A percentile compares a stretch with the other conserved stretches of the same genome.
Conservation (phyloP, 2,888 invertebrate species). For the Brassicogethes aeneus region DNA sequence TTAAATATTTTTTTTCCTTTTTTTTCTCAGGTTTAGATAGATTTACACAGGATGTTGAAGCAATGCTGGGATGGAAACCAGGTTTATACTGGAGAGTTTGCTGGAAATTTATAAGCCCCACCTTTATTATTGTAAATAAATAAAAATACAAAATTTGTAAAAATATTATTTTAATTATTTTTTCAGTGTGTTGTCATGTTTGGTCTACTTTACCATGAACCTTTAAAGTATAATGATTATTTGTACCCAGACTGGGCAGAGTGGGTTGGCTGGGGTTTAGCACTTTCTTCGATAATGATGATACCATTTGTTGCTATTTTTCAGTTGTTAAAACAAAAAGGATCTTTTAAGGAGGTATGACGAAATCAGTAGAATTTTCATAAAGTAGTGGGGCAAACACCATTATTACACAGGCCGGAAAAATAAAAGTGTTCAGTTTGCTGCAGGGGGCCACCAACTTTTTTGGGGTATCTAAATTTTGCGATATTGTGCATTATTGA, state of each 20-base stretch:
- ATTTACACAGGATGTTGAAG: slow-evolving; percentile 68
- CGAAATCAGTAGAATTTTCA: neutral
- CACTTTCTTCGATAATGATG: slow-evolving; percentile 65
- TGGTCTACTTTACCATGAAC: slow-evolving; percentile 55
- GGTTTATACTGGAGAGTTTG: slow-evolving; percentile 75
- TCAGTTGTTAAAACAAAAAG: slow-evolving; percentile 54
- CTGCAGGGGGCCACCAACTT: no score
- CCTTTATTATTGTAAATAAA: slow-evolving; percentile 63
- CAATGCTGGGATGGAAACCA: slow-evolving; percentile 69
- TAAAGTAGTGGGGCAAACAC: no score
- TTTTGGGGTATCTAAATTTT: no score
- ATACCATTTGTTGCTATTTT: slow-evolving; percentile 59
- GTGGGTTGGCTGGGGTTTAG: slow-evolving; percentile 60
- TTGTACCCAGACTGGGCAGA: slow-evolving; percentile 64
- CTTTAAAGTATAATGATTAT: slow-evolving; percentile 58
- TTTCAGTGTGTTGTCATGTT: slow-evolving; percentile 57
- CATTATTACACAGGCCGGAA: no score
- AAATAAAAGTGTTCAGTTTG: no score
- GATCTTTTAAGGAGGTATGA: slow-evolving; percentile 57
- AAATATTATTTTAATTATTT: slow-evolving; percentile 5
- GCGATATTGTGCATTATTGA: no score
- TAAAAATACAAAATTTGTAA: neutral
- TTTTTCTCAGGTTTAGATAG: slow-evolving; percentile 57
- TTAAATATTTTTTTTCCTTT: neutral
- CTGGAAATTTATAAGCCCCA: slow-evolving; percentile 78